Conservation (phyloP, 2,113 vertebrate genomes). For the Morone saxatilis region DNA sequence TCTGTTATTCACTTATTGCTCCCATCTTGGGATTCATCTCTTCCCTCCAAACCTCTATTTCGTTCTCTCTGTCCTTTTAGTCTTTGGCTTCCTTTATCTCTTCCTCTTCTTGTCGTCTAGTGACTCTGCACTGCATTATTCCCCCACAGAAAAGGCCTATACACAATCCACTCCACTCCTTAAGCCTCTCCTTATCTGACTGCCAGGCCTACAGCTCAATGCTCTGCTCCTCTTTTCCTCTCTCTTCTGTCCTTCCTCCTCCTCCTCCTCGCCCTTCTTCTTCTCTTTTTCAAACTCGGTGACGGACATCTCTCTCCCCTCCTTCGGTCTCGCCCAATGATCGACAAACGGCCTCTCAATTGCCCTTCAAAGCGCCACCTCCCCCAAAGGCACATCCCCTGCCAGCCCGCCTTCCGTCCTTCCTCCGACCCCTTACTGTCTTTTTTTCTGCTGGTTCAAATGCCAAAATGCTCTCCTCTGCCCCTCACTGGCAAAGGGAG, state of each 20-base stretch:
- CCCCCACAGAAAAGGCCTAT: conserved; percentile 58
- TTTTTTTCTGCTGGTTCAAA: conserved; percentile 73
- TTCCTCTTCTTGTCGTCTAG: conserved; percentile 55
- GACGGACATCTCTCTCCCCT: conserved; percentile 53
- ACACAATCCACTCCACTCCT: conserved; percentile 75
- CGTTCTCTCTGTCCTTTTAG: conserved; percentile 42
- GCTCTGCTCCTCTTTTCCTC: conserved; percentile 51
- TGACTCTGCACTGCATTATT: conserved; percentile 58
- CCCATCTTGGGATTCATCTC: conserved; percentile 62
- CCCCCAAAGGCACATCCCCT: conserved; percentile 13
- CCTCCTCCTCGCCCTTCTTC: conserved; percentile 15
- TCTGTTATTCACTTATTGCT: conserved; percentile 45
- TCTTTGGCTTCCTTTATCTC: conserved; percentile 65
- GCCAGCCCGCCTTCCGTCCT: conserved; percentile 49
- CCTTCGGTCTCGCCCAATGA: conserved; percentile 37
- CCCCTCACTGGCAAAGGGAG: conserved; percentile 54
- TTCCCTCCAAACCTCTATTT: conserved; percentile 30
- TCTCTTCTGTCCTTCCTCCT: conserved; percentile 49
- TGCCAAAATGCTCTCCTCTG: conserved; percentile 57
- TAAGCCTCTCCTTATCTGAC: conserved; percentile 79
- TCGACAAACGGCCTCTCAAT: conserved; percentile 53
- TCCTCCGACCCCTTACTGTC: conserved; percentile 33
- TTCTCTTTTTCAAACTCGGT: conserved; percentile 50
- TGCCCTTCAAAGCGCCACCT: conserved; percentile 64
- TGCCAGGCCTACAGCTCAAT: conserved; percentile 72